Conservation (phyloP, 2,113 vertebrate species). For the Lucifuga dentata region DNA sequence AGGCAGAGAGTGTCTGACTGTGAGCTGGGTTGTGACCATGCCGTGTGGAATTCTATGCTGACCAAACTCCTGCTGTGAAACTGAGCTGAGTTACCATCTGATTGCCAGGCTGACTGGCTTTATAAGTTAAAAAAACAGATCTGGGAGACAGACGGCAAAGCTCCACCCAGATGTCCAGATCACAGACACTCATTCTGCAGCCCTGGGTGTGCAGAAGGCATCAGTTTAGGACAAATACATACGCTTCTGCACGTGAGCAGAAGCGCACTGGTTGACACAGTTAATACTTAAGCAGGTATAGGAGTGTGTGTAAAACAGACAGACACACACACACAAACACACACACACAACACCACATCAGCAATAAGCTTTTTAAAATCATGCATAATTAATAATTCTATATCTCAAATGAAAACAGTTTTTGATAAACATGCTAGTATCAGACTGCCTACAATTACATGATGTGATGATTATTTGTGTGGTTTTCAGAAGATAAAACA, state of each 20-base stretch:
- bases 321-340: too few species aligned
- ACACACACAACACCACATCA: too few species aligned
- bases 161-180: constrained; percentile 67
- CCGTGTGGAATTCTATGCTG: constrained; percentile 39
- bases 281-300: too few species aligned
- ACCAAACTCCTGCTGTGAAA: constrained; percentile 44
- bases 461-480: too few species aligned
- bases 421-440: too few species aligned
- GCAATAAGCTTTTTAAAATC: too few species aligned
- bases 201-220: constrained; percentile 50
- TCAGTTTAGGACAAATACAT: constrained; percentile 7
- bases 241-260: background rate
- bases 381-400: too few species aligned
- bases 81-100: constrained; percentile 54
- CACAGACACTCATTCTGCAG: constrained; percentile 46
- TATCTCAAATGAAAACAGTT: too few species aligned
- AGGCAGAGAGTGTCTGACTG: constrained; percentile 29
- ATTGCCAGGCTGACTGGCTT: constrained; percentile 60
- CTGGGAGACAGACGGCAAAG: constrained; percentile 60
- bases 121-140: constrained; percentile 59
- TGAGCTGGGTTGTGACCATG: constrained; percentile 30
- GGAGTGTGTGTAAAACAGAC: too few species aligned
- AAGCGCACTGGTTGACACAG: background rate
- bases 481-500: too few species aligned
- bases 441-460: too few species aligned